Conservation (phyloP, 2,888 invertebrate genomes). For the Caenorhabditis sinica region DNA sequence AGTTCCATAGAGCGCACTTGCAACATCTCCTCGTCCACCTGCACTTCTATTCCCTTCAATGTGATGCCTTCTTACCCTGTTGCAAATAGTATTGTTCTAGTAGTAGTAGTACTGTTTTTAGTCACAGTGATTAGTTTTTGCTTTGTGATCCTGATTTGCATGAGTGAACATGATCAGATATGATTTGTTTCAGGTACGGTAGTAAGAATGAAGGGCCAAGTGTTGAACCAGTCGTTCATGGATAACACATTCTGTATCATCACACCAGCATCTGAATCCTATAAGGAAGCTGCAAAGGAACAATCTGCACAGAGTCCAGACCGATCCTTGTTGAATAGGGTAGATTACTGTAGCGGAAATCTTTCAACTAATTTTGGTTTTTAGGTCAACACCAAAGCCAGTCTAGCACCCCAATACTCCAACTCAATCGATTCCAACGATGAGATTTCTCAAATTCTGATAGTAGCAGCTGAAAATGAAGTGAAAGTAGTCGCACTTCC, state of each 20-base stretch:
- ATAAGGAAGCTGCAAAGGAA: conserved; percentile 88
- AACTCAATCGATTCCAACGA: conserved; percentile 69
- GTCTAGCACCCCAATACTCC: conserved; percentile 74
- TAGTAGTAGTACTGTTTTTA: conserved; percentile 11
- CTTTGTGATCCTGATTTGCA: background rate
- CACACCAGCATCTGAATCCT: conserved; percentile 93
- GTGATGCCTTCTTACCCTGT: conserved; percentile 13
- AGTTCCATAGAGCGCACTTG: background rate
- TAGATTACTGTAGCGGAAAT: background rate
- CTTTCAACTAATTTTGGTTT: background rate
- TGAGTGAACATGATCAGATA: background rate
- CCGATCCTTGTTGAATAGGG: conserved; percentile 69
- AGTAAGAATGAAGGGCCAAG: conserved; percentile 96
- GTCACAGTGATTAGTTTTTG: conserved; percentile 30
- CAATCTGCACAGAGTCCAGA: conserved; percentile 74
- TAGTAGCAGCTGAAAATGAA: conserved; percentile 81
- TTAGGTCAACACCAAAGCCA: conserved; percentile 79
- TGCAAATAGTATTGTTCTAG: conserved; percentile 29
- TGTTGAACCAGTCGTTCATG: conserved; percentile 95
- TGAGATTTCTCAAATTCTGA: conserved; percentile 75
- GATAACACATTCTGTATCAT: conserved; percentile 95
- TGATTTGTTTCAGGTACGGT: conserved; percentile 89
- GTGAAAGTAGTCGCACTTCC: conserved; percentile 80
- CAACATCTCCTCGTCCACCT: background rate
- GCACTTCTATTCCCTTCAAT: background rate